Percentiles rank a stretch among this genome's conserved stretches.
phyloP scores from a whole-genome alignment of 2,113 vertebrate species.

The Hylia prasina region DNA sequence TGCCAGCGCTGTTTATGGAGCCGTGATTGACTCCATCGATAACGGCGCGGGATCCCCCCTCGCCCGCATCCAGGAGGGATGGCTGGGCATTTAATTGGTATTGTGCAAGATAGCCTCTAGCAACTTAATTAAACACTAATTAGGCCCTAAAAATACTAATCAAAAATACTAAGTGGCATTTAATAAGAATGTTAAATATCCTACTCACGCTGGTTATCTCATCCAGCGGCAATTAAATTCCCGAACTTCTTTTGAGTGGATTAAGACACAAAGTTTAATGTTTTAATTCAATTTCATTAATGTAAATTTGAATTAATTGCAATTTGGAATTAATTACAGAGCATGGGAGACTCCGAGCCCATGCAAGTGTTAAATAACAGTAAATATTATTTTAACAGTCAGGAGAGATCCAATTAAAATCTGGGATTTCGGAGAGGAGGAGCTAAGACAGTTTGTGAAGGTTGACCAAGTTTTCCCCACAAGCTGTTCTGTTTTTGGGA shows the following conservation, averaged over 20 bases:
- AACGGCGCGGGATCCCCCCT: conserved; percentile 35
- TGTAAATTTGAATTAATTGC: conserved; percentile 79
- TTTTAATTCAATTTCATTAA: conserved; percentile 80
- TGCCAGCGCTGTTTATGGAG: conserved; percentile 2
- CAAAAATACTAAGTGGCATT: conserved; percentile 81
- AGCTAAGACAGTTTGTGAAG: neutral
- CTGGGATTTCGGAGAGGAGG: neutral
- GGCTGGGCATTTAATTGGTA: conserved; percentile 66
- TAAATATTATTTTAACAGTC: conserved; percentile 55
- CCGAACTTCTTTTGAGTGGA: conserved; percentile 70
- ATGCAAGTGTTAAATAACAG: conserved; percentile 64
- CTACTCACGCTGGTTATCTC: conserved; percentile 71
- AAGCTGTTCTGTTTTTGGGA: fast-evolving
- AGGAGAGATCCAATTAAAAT: neutral
- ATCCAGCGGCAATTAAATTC: conserved; percentile 74
- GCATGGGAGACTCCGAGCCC: conserved; percentile 29
- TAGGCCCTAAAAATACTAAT: conserved; percentile 80
- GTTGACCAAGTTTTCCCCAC: fast-evolving
- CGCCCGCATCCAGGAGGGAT: conserved; percentile 41
- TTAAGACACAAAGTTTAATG: conserved; percentile 75
- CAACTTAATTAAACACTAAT: conserved; percentile 80
- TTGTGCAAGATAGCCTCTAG: conserved; percentile 73
- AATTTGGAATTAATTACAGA: conserved; percentile 68
- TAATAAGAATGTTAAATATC: conserved; percentile 81
- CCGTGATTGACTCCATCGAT: conserved; percentile 54